Evolutionary conservation across 2,888 invertebrate species (phyloP), one percentile per base, ranked within the genome.

Genomic region (Acanthococcus lagerstroemiae): DNA sequence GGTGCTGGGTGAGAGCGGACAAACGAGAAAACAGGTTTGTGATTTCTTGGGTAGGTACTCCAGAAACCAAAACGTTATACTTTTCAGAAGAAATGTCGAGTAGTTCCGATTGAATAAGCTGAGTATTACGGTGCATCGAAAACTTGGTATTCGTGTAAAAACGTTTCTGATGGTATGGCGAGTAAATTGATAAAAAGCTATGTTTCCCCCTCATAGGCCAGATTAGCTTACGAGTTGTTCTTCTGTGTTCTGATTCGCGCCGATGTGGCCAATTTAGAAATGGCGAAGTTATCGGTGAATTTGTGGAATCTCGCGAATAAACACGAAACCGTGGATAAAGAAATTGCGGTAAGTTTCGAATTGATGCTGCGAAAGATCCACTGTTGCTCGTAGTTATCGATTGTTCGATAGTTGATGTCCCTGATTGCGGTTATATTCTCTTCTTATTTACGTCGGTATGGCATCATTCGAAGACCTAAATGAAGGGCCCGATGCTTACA

Each of bases 241-340:
- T 78, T 83, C 74, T 80, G 84, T 15, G 82, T 89, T 44, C 78
- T 83, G 4, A 78, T 81, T 27, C 81, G 86, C 70, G 84, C 83
- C 0, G 84, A 89, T 74, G 74, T 89, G 6, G 76, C 77, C 4
- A 79, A 80, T 58, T 78, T 82, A 9, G 77, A 81, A 21, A 80
- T 90, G 76, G 79, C 82, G 27, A 82, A 80, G 61, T 78, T 95
- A 67, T 88, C 89, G 0, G 74, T 83, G 0, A 92, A 92, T 76
- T 78, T 95, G 50, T 94, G 93, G 92, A 82, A 84, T 73, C 78
- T 93, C 70, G 82, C 87, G 19, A 82, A 84, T 70, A 90, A 87
- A 76, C 79, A 84, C 72, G 76, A 78, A 4, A 77, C 77, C 27
- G 73, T 80, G 21, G 84, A 86, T 74, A 73, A 75, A 3, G 83